Base-by-base conservation (phyloP, 53 echinoderm and acorn worm genomes). In the Paracentrotus lividus region DNA sequence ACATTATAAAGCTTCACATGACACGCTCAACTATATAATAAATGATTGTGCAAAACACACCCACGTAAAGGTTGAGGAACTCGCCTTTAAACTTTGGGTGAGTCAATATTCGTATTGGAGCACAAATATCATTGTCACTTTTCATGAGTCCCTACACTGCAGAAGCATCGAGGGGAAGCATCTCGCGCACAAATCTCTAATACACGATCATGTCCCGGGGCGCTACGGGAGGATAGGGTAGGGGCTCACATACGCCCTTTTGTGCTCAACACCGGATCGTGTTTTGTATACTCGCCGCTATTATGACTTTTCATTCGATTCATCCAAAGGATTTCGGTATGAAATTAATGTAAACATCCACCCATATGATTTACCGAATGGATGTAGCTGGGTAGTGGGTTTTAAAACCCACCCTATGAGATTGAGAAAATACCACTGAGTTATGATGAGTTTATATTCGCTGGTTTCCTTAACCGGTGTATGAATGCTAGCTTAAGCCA, bases 151-250 rank as follows among this genome's bases (percentile, higher is more conserved):
- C 26, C 44, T 47, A 47, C 47, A 81, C 81, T 81, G 44, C n/a
- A n/a, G n/a, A n/a, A 81, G 81, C 47, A 81, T 47, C 72, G 16
- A 36, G 72, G 81, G 81, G 24, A 81, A 47, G 23, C 14, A 78
- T 45, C 24, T 9, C 47, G 81, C 13, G 81, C 44, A 78, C 81
- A 78, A 78, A 78, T 81, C 81, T 81, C 47, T 81, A 45, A 81
- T 47, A 81, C 81, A 81, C 81, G 81, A 81, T 81, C 81, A 81
- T 81, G 47, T 81, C 81, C 26, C 47, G 81, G 47, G 81, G 81
- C 81, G 4, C 26, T 81, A 1, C 44, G 27, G 42, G 49, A 44
- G 77, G 77, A 4, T 20, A 23, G 81, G 81, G 21, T 10, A 12
- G 45, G 81, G 47, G 26, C 33, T 44, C 9, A 23, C 47, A 13